These are phyloP conservation scores for Dendrolimus houi DNA, from an alignment of 2,888 invertebrate genomes.

Conservation along the genomic window DNA sequence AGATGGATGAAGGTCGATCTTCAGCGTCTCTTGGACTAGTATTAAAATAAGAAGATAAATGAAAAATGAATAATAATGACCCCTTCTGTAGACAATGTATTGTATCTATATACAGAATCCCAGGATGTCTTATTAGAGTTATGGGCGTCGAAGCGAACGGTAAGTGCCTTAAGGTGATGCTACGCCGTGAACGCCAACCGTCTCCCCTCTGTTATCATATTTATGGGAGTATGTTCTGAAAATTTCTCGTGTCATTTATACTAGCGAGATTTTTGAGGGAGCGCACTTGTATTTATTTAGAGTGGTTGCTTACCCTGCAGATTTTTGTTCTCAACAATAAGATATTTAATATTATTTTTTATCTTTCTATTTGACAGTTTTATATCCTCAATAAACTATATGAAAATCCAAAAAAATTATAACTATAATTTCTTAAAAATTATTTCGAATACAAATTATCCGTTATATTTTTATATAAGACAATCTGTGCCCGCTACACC, in stretches of 20 bases:
- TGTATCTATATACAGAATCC: conserved; percentile 14
- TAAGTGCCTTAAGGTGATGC: conserved; percentile 22
- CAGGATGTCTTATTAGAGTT: conserved; percentile 23
- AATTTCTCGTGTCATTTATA: conserved; percentile 28
- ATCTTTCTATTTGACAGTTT: no score
- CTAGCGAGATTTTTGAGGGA: conserved; percentile 25
- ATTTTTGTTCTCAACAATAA: no score
- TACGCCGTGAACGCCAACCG: conserved; percentile 17
- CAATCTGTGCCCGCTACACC: no score
- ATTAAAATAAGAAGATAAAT: no score
- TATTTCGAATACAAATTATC: no score
- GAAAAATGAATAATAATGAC: background rate
- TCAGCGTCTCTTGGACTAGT: no score
- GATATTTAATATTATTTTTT: no score
- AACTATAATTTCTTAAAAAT: no score
- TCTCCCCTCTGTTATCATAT: conserved; percentile 33
- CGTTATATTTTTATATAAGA: no score
- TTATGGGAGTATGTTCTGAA: conserved; percentile 34
- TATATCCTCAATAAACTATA: no score
- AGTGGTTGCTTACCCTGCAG: background rate
- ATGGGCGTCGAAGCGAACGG: conserved; percentile 25
- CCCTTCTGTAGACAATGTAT: background rate
- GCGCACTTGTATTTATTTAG: conserved; percentile 5
- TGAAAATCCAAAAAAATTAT: no score
- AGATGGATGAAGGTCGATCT: no score